Evolutionary conservation across 2,797 vertebrate genomes (phyloP).

Genomic region (Sphenodon punctatus): DNA sequence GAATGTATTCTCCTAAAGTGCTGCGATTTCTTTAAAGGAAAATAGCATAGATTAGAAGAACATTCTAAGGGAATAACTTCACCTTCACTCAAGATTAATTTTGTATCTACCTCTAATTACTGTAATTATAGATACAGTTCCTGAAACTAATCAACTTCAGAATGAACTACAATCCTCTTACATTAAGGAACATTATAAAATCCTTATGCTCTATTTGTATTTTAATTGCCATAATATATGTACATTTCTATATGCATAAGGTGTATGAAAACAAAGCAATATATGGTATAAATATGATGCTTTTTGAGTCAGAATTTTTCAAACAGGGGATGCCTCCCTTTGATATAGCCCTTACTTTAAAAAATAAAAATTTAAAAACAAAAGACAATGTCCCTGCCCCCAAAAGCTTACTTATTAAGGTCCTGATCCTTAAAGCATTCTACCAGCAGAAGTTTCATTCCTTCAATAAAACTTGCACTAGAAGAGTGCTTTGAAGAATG

Average conservation of each 20-base stretch:
- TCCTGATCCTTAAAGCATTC: no score
- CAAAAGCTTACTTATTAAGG: neutral
- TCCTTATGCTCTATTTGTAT: neutral
- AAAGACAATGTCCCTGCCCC: no score
- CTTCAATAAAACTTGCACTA: no score
- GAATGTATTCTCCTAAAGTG: neutral
- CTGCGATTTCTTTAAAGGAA: neutral
- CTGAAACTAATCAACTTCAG: neutral
- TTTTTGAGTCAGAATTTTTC: neutral
- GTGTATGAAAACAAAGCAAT: neutral
- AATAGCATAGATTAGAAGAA: neutral
- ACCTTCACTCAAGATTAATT: neutral
- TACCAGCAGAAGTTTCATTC: no score
- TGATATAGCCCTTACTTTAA: neutral
- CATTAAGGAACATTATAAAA: constrained; percentile 11
- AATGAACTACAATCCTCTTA: neutral
- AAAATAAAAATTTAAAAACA: no score
- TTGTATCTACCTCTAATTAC: neutral
- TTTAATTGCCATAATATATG: neutral
- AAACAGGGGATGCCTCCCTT: neutral
- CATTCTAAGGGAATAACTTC: constrained; percentile 2
- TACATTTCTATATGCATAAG: neutral
- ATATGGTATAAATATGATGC: neutral
- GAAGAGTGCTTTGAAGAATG: no score
- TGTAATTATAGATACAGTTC: neutral